Evolutionary conservation across 2,797 vertebrate genomes (phyloP), one percentile per base, ranked within the genome.

Genomic region (Lepus oiostolus): DNA sequence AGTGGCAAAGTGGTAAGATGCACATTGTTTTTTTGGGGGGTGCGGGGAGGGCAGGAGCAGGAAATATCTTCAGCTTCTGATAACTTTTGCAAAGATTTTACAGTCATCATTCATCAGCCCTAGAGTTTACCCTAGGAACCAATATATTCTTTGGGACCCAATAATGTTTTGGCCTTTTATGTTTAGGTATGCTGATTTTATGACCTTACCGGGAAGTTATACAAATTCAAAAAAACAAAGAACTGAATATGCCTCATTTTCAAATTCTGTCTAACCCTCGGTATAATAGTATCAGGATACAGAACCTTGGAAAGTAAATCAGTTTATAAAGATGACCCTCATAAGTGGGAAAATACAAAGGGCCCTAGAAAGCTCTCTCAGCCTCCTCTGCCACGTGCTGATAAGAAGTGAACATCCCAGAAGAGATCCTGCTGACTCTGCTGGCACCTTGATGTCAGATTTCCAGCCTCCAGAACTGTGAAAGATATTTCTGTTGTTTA

Each of bases 121-220:
- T 74, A 50, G 32, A 79, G 9, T 86, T 86, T 92, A 12, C 32
- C 13, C 75, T 26, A 92, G 24, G 13, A 72, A 77, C 58, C 21
- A 67, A 5, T 22, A 1, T 63, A 9, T 52, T 35, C 21, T 47
- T 72, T n/a, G 7, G 17, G 65, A 32, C 75, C 42, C 70, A 89
- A 75, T 82, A 62, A 82, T 79, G 8, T 54, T 85, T 88, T 74
- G n/a, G 11, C 30, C 26, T 38, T 19, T 24, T 13, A 14, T 74
- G 42, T 83, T 32, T 85, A 70, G 6, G 38, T 54, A 47, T 67
- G 5, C 63, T 77, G 30, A 84, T 50, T 92, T 88, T 80, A 26
- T 91, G 84, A n/a, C 35, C 50, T 93, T 93, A 24, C 62, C 26
- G 80, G 42, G 82, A 93, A 79, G 32, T 74, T 62, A 81, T 80